phyloP scores from a whole-genome alignment of 2,113 vertebrate species.

The Xiphias gladius region DNA sequence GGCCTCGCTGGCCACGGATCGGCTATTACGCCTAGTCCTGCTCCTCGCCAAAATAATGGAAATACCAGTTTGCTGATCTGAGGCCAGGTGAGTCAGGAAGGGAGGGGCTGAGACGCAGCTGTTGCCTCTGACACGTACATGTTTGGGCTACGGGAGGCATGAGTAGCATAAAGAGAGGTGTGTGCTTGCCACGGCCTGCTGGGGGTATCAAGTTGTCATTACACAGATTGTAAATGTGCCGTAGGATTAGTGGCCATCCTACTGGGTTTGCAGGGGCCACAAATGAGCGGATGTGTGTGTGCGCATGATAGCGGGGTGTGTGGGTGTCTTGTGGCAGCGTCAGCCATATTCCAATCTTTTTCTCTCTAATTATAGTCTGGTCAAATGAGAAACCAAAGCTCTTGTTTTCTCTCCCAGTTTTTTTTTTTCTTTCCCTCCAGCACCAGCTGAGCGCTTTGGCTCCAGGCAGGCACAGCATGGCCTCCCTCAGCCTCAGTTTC shows the following conservation, averaged over 20 bases:
- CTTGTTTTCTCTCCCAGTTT: constrained; percentile 55
- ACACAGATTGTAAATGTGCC: constrained; percentile 71
- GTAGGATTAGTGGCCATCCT: constrained; percentile 69
- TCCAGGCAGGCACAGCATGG: constrained; percentile 64
- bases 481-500: constrained; percentile 53
- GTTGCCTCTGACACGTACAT: constrained; percentile 42
- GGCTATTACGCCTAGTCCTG: constrained; percentile 11
- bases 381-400: constrained; percentile 69
- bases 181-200: constrained; percentile 32
- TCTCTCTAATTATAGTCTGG: constrained; percentile 67
- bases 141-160: constrained; percentile 32
- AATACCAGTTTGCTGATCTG: constrained; percentile 78
- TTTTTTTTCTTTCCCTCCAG: neutral
- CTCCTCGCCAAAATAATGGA: constrained; percentile 30
- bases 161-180: constrained; percentile 55
- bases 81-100: constrained; percentile 75
- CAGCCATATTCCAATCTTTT: constrained; percentile 55
- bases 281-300: constrained; percentile 48
- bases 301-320: constrained; percentile 2
- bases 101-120: constrained; percentile 53
- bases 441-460: constrained; percentile 63
- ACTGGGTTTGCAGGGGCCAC: constrained; percentile 58
- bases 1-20: constrained; percentile 25
- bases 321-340: constrained; percentile 53
- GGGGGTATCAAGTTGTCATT: constrained; percentile 72